Evolutionary conservation across 2,113 vertebrate genomes (phyloP), one percentile per base, ranked within the genome.

Genomic region (Chaetops frenatus): DNA sequence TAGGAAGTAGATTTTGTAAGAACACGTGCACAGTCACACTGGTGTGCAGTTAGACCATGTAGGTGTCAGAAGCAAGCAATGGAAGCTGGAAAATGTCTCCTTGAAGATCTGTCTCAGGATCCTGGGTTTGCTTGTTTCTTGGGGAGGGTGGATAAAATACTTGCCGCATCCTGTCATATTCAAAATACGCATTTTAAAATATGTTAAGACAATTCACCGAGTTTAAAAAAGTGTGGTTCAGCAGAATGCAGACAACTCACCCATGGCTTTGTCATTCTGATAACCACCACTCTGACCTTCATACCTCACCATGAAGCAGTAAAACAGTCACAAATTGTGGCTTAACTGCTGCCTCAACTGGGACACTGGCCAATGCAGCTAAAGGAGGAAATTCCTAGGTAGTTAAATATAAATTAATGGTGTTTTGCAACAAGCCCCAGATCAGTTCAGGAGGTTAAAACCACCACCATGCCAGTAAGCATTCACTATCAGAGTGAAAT

Each of bases 401-500:
- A 83, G 95, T 94, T 96, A 92, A 94, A 93, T 78, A 95, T 95
- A 96, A 96, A 93, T 95, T 44, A 90, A 33, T 45, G 33, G 17
- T 86, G 76, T 86, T 96, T 90, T 84, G 64, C 72, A 96, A 90
- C 80, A 90, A 96, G 76, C 48, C n/a, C 40, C 62, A 67, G 1
- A 81, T 78, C 69, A 35, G 17, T 48, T 80, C 22, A 35, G 53
- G 35, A 81, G 36, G 48, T 81, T 94, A 88, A 88, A 92, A 94
- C 67, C 44, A 83, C 44, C 72, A 47, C 66, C 51, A 15, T 74
- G 28, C 79, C 51, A 64, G 64, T 47, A 85, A 51, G 42, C 56
- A 31, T 42, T 90, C 80, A 8, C 35, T 90, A 71, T 86, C 92
- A 65, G 60, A 58, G 62, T 9, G 28, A 35, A 90, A 85, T 85